Evolutionary conservation across 2,888 invertebrate genomes (phyloP).

Genomic region (Aphrophora alni): DNA sequence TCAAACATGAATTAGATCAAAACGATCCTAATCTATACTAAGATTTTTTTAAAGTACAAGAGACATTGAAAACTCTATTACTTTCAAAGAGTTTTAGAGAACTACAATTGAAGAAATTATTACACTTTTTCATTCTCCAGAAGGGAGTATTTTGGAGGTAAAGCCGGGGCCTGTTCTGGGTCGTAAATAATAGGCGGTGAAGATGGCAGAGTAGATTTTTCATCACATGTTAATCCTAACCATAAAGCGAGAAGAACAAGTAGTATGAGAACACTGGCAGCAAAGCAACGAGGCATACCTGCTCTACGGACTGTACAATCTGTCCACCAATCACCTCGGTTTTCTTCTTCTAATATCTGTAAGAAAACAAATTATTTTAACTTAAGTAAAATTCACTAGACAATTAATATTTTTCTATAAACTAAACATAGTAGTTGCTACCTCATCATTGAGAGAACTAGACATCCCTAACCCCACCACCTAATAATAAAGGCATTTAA

Average conservation of each 20-base stretch:
- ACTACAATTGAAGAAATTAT: not conserved
- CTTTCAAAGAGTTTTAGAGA: not conserved
- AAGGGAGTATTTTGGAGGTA: slow-evolving; percentile 22
- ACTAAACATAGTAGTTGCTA: too few relatives aligned
- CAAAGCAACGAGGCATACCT: slow-evolving; percentile 39
- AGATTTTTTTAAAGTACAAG: not conserved
- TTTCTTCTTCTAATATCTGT: not conserved
- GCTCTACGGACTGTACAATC: slow-evolving; percentile 37
- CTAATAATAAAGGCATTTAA: too few relatives aligned
- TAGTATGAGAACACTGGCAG: slow-evolving; percentile 42
- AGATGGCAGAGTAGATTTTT: slow-evolving; percentile 19
- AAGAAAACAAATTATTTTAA: slow-evolving; percentile 4
- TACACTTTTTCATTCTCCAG: slow-evolving; percentile 25
- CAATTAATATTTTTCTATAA: too few relatives aligned
- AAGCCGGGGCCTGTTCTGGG: slow-evolving; percentile 20
- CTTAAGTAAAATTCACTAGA: too few relatives aligned
- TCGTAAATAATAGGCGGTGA: slow-evolving; percentile 16
- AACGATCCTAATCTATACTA: not conserved
- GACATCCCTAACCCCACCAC: too few relatives aligned
- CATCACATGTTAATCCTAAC: slow-evolving; percentile 42
- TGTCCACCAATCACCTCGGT: slow-evolving; percentile 33
- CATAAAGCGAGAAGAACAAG: slow-evolving; percentile 41
- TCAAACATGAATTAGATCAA: not conserved
- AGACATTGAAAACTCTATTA: not conserved
- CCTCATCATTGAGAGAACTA: too few relatives aligned